Conservation (phyloP, 2,888 invertebrate species). For the Dendrolimus pini region DNA sequence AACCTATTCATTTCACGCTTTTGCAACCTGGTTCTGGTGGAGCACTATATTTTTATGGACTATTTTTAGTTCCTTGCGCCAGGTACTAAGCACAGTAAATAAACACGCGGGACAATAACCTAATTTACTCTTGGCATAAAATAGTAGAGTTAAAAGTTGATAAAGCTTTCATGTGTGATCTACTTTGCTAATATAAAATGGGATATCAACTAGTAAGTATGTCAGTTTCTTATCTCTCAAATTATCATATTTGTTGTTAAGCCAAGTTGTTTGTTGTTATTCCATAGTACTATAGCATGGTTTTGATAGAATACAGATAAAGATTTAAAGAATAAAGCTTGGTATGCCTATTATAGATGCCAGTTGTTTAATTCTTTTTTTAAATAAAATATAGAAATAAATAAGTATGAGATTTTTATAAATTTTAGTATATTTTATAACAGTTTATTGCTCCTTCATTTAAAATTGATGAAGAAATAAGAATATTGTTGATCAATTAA, state of each 20-base stretch:
- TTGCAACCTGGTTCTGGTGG: not conserved
- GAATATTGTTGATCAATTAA: too few species aligned
- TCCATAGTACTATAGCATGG: conserved; percentile 12
- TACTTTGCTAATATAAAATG: conserved; percentile 28
- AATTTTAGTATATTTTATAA: too few species aligned
- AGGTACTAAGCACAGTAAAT: conserved; percentile 25
- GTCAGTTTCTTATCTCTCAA: conserved; percentile 35
- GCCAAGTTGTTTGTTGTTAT: not conserved
- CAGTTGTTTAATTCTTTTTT: too few species aligned
- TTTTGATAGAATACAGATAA: not conserved
- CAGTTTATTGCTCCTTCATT: too few species aligned
- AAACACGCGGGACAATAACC: conserved; percentile 44
- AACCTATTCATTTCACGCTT: not conserved
- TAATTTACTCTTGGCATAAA: conserved; percentile 21
- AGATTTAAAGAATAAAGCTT: too few species aligned
- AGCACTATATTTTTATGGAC: conserved; percentile 8
- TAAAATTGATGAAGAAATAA: too few species aligned
- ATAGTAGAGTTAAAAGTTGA: not conserved
- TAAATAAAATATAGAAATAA: too few species aligned
- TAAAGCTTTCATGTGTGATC: conserved; percentile 8
- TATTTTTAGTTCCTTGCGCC: conserved; percentile 23
- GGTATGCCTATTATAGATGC: too few species aligned
- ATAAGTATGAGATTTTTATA: too few species aligned
- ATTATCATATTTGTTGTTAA: conserved; percentile 16
- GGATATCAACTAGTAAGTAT: conserved; percentile 38